Evolutionary conservation across 2,888 invertebrate species (phyloP), one percentile per base, ranked within the genome.

Genomic region (Timema podura): DNA sequence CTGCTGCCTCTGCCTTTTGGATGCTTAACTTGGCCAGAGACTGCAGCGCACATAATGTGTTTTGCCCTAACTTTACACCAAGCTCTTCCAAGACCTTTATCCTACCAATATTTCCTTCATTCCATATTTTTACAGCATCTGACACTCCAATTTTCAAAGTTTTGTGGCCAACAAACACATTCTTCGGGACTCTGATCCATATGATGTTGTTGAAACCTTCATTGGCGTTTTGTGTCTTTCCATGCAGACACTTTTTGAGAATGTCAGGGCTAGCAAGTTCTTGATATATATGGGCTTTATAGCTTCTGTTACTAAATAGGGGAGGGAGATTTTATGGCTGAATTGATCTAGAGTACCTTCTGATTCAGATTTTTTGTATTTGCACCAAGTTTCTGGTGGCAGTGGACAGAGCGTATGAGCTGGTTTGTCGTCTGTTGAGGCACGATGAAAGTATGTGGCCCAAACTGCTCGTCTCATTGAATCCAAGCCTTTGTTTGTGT

Each of bases 221-320:
- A 54, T 75, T 75, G 11, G 48, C 67, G 64, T 72, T 74, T 44
- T 74, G 73, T 13, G 68, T 72, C 11, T 69, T 13, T 0, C 68
- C 68, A 44, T 66, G 66, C 2, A 69, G 11, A 68, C 73, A 74
- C 48, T 68, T 71, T 1, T n/a, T 68, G 8, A 74, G 54, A 10
- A 74, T 61, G 5, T 66, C 67, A n/a, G 54, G 16, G 13, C 48
- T 5, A 8, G 70, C 46, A 15, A 74, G 44, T 15, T 64, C 68
- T 47, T 65, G n/a, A n/a, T 47, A 48, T 68, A 73, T 10, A 74
- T 64, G n/a, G 68, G 68, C 69, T 71, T 73, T 16, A 73, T 72
- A 6, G 16, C 61, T 44, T 70, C 45, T 69, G 72, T 59, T 11
- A 71, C 67, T 57, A 68, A 66, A 48, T n/a, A 9, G 6, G 69